A percentile compares a stretch with the other conserved stretches of the same genome.
Conservation (phyloP, 2,888 invertebrate genomes). For the Griposia aprilina region DNA sequence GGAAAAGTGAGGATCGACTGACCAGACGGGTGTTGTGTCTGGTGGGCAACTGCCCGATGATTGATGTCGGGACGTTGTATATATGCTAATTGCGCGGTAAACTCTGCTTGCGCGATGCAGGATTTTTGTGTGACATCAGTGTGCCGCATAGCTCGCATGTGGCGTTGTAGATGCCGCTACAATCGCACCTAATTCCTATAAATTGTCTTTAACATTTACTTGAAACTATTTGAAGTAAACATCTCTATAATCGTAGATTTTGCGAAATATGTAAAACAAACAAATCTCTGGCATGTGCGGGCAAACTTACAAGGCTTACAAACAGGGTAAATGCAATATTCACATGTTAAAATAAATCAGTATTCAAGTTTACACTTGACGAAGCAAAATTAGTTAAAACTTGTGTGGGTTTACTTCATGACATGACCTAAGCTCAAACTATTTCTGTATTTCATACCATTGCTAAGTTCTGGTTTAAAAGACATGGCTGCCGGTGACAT, state of each 20-base stretch:
- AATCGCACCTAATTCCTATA: background rate
- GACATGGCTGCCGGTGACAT: background rate
- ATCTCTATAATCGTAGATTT: background rate
- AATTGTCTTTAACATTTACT: background rate
- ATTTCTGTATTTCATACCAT: background rate
- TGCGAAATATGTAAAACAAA: background rate
- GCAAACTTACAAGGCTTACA: background rate
- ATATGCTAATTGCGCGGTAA: too few species aligned
- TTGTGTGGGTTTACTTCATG: slow-evolving; percentile 5
- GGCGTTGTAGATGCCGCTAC: too few species aligned
- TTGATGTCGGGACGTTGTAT: too few species aligned
- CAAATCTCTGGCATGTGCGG: background rate
- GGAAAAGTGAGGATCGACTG: too few species aligned
- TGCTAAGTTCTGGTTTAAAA: background rate
- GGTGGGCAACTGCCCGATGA: too few species aligned
- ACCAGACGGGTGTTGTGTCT: too few species aligned
- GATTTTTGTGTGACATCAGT: too few species aligned
- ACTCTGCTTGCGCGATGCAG: too few species aligned
- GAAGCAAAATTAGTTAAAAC: slow-evolving; percentile 32
- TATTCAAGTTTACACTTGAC: background rate
- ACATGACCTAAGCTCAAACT: slow-evolving; percentile 3
- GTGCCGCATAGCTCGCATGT: too few species aligned
- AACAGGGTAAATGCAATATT: background rate
- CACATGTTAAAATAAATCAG: background rate
- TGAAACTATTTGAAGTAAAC: slow-evolving; percentile 6